A percentile compares a stretch with the other conserved stretches of the same genome.
phyloP scores from a whole-genome alignment of 2,113 vertebrate genomes.

The Equus przewalskii region DNA sequence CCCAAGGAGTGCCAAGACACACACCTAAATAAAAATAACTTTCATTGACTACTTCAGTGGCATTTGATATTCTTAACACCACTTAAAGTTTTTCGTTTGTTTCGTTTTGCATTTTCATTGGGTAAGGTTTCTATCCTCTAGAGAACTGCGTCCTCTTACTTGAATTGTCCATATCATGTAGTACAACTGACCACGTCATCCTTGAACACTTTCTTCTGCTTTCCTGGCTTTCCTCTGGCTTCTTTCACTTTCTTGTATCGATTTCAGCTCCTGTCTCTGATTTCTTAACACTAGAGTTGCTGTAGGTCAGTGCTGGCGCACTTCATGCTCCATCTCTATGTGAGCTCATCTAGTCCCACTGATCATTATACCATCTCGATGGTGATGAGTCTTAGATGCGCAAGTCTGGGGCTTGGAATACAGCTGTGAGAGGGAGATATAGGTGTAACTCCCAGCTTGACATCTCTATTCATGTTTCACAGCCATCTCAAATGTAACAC shows the following conservation, averaged over 20 bases:
- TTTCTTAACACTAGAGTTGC: background rate
- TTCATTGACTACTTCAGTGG: background rate
- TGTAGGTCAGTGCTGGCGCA: background rate
- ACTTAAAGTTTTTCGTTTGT: background rate
- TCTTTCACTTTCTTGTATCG: background rate
- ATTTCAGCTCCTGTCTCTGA: background rate
- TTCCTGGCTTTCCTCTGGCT: background rate
- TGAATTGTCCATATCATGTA: background rate
- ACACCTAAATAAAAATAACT: conserved; percentile 9
- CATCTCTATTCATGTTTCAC: background rate
- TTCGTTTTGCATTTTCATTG: background rate
- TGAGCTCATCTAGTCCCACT: background rate
- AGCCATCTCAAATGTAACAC: background rate
- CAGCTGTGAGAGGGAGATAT: background rate
- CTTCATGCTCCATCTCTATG: background rate
- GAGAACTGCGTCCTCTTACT: background rate
- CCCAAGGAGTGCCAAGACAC: background rate
- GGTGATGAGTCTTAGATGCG: background rate
- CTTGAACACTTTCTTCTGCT: background rate
- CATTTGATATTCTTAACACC: background rate
- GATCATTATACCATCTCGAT: background rate
- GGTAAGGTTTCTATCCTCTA: background rate
- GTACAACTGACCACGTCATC: background rate
- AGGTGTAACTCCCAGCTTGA: background rate
- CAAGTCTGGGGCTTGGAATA: background rate